Base-by-base conservation (phyloP, 2,797 vertebrate species). In the Danio tinwini region DNA sequence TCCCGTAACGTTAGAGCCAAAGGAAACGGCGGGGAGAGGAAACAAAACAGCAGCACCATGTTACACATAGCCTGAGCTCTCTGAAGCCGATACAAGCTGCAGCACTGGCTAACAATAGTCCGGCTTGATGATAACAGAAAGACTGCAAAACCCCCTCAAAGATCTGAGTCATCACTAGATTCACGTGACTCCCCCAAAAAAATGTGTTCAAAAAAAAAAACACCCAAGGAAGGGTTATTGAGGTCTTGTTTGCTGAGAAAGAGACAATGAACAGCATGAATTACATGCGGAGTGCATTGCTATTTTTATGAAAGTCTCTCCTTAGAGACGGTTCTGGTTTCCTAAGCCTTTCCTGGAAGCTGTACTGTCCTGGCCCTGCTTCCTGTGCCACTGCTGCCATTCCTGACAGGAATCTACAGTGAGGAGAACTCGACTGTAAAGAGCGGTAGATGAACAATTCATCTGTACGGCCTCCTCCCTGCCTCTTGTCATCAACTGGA, bases 331-430 rank as follows among this genome's bases (percentile, higher is more conserved):
- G 79, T 82, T 75, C 81, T 83, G 68, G 83, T 88, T 88, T 90
- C 88, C 88, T 84, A 85, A 84, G 78, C 29, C 75, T 81, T 82
- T 88, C 84, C 88, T 88, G 87, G 81, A 90, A 81, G 87, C 80
- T 58, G 76, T 52, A 61, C 56, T 71, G 82, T 86, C 82, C 85
- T 81, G 82, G 82, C 58, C 55, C 69, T 40, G 68, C 73, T 84
- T 81, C 81, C 82, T 82, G 80, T 84, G 61, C 64, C 68, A 65
- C 62, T 39, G 21, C 29, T 67, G 74, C 29, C 82, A 78, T 52
- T 52, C 52, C 53, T 47, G 21, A 50, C 74, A 55, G 69, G 17
- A 55, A 67, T 67, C 29, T 49, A 81, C 37, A 62, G 61, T 68
- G 7, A 67, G 67, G 17, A 72, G 64, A 71, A 53, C 14, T 70